Conservation (phyloP, 2,797 vertebrate species). For the Toxotes lorentzi region DNA sequence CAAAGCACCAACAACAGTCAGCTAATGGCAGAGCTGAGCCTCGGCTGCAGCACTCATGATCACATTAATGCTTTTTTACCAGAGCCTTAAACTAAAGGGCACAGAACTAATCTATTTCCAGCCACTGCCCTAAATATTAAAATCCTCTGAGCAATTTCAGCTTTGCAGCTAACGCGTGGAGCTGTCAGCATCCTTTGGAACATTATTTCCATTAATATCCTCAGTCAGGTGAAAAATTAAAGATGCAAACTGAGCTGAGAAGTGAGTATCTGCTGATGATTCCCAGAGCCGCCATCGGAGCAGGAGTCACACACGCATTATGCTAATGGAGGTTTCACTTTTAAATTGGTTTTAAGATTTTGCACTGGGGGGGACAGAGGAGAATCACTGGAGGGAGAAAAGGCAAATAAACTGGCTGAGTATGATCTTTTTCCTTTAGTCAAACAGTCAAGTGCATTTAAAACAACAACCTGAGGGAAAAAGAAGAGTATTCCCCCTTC, state of each 20-base stretch:
- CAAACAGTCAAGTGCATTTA: background rate
- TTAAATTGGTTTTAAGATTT: background rate
- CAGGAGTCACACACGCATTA: background rate
- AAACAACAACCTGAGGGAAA: background rate
- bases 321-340: background rate
- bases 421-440: background rate
- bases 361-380: background rate
- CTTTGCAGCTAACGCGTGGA: background rate
- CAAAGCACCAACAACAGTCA: background rate
- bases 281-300: background rate
- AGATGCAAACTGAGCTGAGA: background rate
- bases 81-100: background rate
- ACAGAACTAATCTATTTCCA: constrained; percentile 16
- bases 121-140: constrained; percentile 43
- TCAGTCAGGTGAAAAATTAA: constrained; percentile 40
- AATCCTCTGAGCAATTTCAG: constrained; percentile 10
- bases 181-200: background rate
- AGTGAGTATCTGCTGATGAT: background rate
- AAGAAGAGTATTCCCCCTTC: too few relatives aligned
- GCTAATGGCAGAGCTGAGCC: constrained; percentile 23
- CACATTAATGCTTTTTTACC: constrained; percentile 7
- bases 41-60: background rate
- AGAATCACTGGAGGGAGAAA: background rate
- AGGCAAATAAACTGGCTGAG: background rate
- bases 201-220: constrained; percentile 25